Conservation (phyloP, 2,888 invertebrate genomes). For the Pammene aurita region DNA sequence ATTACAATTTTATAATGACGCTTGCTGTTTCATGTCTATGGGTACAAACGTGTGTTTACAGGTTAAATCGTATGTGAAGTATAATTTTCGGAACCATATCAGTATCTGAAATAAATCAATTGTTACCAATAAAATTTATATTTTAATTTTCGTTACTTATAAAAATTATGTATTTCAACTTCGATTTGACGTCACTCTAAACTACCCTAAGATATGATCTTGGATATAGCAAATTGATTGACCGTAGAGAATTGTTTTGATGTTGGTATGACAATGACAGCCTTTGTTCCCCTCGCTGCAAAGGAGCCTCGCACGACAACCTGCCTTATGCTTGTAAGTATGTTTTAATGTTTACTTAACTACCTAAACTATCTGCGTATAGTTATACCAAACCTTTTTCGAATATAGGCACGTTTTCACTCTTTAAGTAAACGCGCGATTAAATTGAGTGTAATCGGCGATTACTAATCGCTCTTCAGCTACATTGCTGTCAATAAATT, state of each 20-base stretch:
- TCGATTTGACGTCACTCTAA: constrained; percentile 31
- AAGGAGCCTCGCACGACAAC: constrained; percentile 86
- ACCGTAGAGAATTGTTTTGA: constrained; percentile 41
- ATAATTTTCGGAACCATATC: too few species aligned
- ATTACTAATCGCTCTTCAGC: too few species aligned
- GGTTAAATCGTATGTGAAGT: too few species aligned
- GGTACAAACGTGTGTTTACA: too few species aligned
- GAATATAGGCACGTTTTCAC: neutral
- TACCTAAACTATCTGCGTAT: neutral
- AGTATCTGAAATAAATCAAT: too few species aligned
- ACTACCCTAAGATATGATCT: constrained; percentile 31
- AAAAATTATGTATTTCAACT: neutral
- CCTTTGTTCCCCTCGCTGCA: constrained; percentile 62
- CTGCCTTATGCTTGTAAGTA: constrained; percentile 86
- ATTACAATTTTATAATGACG: too few species aligned
- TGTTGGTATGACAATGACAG: constrained; percentile 20
- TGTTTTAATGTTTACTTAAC: constrained; percentile 46
- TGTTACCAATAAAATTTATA: too few species aligned
- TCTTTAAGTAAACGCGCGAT: neutral
- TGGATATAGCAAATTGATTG: constrained; percentile 35
- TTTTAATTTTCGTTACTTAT: too few species aligned
- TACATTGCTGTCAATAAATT: too few species aligned
- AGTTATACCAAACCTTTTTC: constrained; percentile 9
- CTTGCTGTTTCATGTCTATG: too few species aligned
- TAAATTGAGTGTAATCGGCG: too few species aligned